phyloP scores from a whole-genome alignment of 2,888 invertebrate genomes.

The Thereva nobilitata region DNA sequence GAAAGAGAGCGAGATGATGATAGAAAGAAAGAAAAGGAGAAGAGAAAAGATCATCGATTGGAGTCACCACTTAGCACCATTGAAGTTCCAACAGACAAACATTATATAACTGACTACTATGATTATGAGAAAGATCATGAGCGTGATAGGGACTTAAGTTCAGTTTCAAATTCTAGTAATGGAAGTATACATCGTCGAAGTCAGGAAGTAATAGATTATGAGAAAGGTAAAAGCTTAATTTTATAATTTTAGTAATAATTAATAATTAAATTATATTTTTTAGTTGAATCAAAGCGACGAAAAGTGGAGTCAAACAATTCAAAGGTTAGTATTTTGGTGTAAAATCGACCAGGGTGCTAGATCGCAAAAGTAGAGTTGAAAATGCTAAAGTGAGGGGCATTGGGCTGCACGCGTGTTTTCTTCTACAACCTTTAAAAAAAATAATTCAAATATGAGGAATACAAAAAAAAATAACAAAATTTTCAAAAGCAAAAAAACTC shows the following conservation, averaged over 20 bases:
- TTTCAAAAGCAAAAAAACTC: no score
- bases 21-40: slow-evolving; percentile 60
- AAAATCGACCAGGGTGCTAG: slow-evolving; percentile 50
- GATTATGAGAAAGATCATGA: slow-evolving; percentile 59
- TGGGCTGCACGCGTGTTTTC: slow-evolving; percentile 38
- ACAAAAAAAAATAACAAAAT: no score
- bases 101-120: slow-evolving; percentile 59
- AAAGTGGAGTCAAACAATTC: slow-evolving; percentile 78
- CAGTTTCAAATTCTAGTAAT: slow-evolving; percentile 62
- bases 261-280: slow-evolving; percentile 4
- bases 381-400: slow-evolving; percentile 39
- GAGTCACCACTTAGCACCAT: slow-evolving; percentile 53
- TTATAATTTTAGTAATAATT: background rate
- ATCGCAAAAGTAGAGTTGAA: slow-evolving; percentile 40
- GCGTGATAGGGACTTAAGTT: slow-evolving; percentile 64
- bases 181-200: slow-evolving; percentile 61
- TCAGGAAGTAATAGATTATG: slow-evolving; percentile 64
- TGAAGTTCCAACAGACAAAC: slow-evolving; percentile 56
- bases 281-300: slow-evolving; percentile 75
- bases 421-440: background rate
- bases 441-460: background rate
- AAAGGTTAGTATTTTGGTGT: slow-evolving; percentile 81
- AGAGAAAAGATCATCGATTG: slow-evolving; percentile 60
- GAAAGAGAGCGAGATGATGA: slow-evolving; percentile 49
- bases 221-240: slow-evolving; percentile 61